A percentile compares a stretch with the other conserved stretches of the same genome.
Conservation (phyloP, 2,888 invertebrate genomes). For the Palloptera scutellata region DNA sequence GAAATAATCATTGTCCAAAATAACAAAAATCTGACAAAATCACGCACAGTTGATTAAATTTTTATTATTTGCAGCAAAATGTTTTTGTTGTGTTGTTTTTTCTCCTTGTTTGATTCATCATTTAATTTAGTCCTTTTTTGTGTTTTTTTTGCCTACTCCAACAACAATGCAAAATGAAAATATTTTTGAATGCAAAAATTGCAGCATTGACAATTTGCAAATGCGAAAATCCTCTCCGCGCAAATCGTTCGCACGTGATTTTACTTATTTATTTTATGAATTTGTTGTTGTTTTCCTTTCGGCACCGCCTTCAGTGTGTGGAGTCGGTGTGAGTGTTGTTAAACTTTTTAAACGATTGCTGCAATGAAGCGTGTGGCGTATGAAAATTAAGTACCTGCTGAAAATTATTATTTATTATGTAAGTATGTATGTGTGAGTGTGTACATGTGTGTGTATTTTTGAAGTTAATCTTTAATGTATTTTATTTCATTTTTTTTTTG, state of each 20-base stretch:
- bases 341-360: too few species aligned
- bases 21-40: conserved; percentile 32
- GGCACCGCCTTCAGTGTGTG: background rate
- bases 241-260: conserved; percentile 39
- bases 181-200: conserved; percentile 23
- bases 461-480: too few species aligned
- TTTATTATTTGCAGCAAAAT: conserved; percentile 33
- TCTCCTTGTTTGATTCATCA: conserved; percentile 25
- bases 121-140: conserved; percentile 28
- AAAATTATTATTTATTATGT: too few species aligned
- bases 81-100: too few species aligned
- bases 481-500: too few species aligned
- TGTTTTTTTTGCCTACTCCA: conserved; percentile 12
- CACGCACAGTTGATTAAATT: conserved; percentile 40
- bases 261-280: conserved; percentile 17
- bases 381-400: too few species aligned
- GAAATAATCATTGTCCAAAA: too few species aligned
- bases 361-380: too few species aligned
- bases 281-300: background rate
- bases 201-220: conserved; percentile 30
- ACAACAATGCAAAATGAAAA: too few species aligned
- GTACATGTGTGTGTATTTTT: too few species aligned
- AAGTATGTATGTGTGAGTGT: too few species aligned
- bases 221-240: conserved; percentile 12
- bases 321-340: background rate